A percentile compares a stretch with the other conserved stretches of the same genome.
phyloP scores from a whole-genome alignment of 2,797 vertebrate genomes.

The Gephyroberyx darwinii region DNA sequence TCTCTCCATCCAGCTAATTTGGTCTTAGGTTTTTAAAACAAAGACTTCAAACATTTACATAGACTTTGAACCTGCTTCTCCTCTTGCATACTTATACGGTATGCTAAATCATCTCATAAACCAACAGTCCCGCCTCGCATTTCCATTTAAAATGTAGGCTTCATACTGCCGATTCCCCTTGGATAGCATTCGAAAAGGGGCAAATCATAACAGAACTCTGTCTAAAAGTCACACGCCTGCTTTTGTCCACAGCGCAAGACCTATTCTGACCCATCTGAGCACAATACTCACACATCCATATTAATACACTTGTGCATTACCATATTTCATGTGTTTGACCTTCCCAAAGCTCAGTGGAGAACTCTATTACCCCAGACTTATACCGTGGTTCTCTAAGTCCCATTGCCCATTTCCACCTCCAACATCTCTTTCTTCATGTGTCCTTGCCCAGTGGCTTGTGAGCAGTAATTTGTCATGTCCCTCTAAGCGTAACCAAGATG shows the following conservation, averaged over 20 bases:
- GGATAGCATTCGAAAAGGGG: constrained; percentile 25
- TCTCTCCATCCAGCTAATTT: constrained; percentile 50
- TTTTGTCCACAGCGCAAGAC: constrained; percentile 33
- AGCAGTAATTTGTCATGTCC: constrained; percentile 80
- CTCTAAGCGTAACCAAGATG: constrained; percentile 73
- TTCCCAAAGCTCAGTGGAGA: constrained; percentile 56
- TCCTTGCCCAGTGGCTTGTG: constrained; percentile 67
- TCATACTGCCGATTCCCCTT: constrained; percentile 2
- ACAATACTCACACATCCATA: constrained; percentile 35
- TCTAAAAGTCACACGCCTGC: constrained; percentile 44
- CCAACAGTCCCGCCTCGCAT: constrained; percentile 8
- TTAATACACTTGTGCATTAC: constrained; percentile 47
- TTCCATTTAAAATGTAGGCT: not conserved
- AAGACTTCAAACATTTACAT: constrained; percentile 49
- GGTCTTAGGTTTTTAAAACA: constrained; percentile 41
- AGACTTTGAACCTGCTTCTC: constrained; percentile 41
- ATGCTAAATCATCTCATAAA: constrained; percentile 23
- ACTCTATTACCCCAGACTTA: constrained; percentile 54
- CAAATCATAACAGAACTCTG: constrained; percentile 38
- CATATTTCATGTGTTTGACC: constrained; percentile 63
- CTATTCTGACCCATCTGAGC: constrained; percentile 48
- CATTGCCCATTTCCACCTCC: constrained; percentile 54
- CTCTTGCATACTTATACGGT: not conserved
- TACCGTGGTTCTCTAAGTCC: constrained; percentile 56
- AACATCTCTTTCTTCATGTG: constrained; percentile 59